Percentiles rank a stretch among this genome's conserved stretches.
Evolutionary conservation across 2,888 invertebrate genomes (phyloP).

Genomic region (Hirtodrosophila cameraria): DNA sequence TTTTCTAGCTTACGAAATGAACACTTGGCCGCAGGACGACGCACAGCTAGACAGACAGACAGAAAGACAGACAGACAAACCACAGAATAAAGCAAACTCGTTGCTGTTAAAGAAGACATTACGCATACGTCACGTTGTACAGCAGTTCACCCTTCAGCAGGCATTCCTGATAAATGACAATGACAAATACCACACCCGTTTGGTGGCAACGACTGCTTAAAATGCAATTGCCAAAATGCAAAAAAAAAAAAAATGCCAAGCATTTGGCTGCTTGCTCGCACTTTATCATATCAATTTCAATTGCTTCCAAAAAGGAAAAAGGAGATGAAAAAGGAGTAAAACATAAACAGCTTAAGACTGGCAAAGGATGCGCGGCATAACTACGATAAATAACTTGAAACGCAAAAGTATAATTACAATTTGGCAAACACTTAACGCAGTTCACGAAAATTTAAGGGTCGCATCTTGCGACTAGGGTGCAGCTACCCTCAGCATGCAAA

Average conservation of each 20-base stretch:
- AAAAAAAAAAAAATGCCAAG: slow-evolving; percentile 18
- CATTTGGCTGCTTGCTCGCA: slow-evolving; percentile 44
- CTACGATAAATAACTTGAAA: slow-evolving; percentile 66
- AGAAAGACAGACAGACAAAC: background rate
- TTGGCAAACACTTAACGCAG: slow-evolving; percentile 72
- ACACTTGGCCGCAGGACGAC: slow-evolving; percentile 45
- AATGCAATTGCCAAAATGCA: slow-evolving; percentile 74
- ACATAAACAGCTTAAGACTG: slow-evolving; percentile 41
- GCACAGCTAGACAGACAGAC: slow-evolving; percentile 7
- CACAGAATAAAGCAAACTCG: slow-evolving; percentile 7
- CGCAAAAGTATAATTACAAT: slow-evolving; percentile 76
- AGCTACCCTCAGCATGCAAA: slow-evolving; percentile 14
- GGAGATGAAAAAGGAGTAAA: slow-evolving; percentile 14
- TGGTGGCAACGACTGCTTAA: slow-evolving; percentile 49
- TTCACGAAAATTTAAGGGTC: slow-evolving; percentile 51
- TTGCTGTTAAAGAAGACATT: slow-evolving; percentile 50
- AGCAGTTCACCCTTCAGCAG: slow-evolving; percentile 27
- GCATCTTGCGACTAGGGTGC: slow-evolving; percentile 26
- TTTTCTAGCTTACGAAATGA: slow-evolving; percentile 58
- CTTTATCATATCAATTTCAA: slow-evolving; percentile 72
- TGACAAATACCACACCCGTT: slow-evolving; percentile 28
- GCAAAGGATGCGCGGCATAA: slow-evolving; percentile 40
- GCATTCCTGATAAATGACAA: slow-evolving; percentile 30
- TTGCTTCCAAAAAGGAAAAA: slow-evolving; percentile 40
- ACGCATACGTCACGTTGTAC: slow-evolving; percentile 64